These are phyloP conservation scores for Panopea generosa DNA, from an alignment of 2,888 invertebrate genomes.

Conservation along the genomic window DNA sequence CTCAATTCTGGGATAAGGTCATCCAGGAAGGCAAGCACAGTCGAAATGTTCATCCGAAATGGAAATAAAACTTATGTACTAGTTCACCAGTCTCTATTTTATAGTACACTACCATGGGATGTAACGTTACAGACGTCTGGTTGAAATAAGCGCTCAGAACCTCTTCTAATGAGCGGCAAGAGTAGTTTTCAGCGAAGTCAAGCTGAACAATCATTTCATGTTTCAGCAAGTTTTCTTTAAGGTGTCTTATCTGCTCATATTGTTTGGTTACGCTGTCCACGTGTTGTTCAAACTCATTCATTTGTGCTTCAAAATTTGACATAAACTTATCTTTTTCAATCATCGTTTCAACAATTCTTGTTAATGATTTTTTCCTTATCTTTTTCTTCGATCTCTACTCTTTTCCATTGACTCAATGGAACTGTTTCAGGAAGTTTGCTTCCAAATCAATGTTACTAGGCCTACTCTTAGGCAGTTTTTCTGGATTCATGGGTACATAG, in stretches of 20 bases:
- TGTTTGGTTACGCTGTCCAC: constrained; percentile 48
- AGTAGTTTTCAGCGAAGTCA: constrained; percentile 57
- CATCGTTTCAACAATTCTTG: constrained; percentile 29
- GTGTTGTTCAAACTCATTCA: constrained; percentile 51
- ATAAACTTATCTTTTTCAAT: constrained; percentile 21
- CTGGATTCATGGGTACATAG: constrained; percentile 22
- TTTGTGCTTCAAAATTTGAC: constrained; percentile 26
- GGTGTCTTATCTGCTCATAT: constrained; percentile 35
- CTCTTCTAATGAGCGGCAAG: constrained; percentile 46
- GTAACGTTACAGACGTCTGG: constrained; percentile 52
- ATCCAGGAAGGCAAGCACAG: constrained; percentile 58
- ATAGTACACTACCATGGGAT: constrained; percentile 59
- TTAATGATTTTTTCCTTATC: constrained; percentile 36
- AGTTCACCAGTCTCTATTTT: constrained; percentile 18
- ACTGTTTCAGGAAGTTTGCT: constrained; percentile 23
- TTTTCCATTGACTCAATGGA: constrained; percentile 32
- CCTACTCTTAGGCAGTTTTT: constrained; percentile 12
- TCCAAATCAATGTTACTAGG: constrained; percentile 4
- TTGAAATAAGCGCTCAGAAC: constrained; percentile 55
- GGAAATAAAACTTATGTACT: constrained; percentile 45
- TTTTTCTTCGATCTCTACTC: constrained; percentile 38
- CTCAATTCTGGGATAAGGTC: constrained; percentile 44
- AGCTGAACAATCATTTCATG: constrained; percentile 44
- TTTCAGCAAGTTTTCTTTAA: constrained; percentile 36
- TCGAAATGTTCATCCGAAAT: constrained; percentile 57